Evolutionary conservation across 2,888 invertebrate genomes (phyloP).

Genomic region (Himalopsyche kuldschensis): DNA sequence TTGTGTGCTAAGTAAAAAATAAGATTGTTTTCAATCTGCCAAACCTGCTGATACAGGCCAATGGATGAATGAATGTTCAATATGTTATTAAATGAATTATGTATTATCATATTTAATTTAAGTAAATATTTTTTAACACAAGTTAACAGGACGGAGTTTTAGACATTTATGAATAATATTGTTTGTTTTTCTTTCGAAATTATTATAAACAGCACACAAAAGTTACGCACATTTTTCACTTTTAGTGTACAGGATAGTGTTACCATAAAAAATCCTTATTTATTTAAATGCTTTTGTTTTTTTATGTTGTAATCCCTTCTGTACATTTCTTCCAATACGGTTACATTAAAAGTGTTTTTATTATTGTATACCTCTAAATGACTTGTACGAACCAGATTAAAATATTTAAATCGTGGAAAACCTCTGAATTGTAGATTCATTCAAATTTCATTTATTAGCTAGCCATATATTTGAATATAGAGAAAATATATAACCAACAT

Average conservation of each 20-base stretch:
- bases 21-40: background rate
- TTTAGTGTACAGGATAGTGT: conserved; percentile 5
- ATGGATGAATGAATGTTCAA: conserved; percentile 9
- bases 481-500: background rate
- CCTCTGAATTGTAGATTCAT: too few species aligned
- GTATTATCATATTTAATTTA: background rate
- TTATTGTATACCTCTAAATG: background rate
- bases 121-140: background rate
- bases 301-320: background rate
- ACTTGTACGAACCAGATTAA: background rate
- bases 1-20: conserved; percentile 10
- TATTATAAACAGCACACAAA: background rate
- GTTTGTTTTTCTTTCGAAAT: background rate
- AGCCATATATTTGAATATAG: background rate
- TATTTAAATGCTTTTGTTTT: background rate
- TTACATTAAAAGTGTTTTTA: background rate
- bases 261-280: conserved; percentile 3
- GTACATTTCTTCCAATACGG: background rate
- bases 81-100: conserved; percentile 17
- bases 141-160: background rate
- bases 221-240: background rate
- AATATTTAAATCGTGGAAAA: too few species aligned
- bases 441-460: background rate
- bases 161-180: background rate
- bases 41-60: background rate